phyloP scores from a whole-genome alignment of 2,888 invertebrate genomes.

The Tipula unca region DNA sequence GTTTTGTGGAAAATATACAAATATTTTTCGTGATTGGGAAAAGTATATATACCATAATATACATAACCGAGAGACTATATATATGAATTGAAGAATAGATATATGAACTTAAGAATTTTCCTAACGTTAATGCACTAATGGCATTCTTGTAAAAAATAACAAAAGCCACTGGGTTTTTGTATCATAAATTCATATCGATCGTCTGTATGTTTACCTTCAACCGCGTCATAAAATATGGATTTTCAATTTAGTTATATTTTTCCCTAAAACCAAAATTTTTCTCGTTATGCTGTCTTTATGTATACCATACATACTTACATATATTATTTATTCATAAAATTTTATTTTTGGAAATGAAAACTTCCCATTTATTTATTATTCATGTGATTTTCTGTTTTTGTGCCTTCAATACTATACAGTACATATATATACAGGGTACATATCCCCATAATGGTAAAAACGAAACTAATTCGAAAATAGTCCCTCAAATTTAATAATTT shows the following conservation, averaged over 20 bases:
- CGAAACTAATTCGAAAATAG: not conserved
- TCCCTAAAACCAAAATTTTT: not conserved
- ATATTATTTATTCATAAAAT: not conserved
- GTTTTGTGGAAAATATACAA: not conserved
- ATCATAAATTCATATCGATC: too few species aligned
- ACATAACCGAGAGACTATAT: too few species aligned
- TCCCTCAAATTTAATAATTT: slow-evolving; percentile 14
- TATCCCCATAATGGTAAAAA: not conserved
- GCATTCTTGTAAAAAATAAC: too few species aligned
- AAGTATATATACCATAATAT: not conserved
- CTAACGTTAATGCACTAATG: too few species aligned
- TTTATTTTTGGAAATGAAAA: not conserved
- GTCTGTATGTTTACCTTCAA: not conserved
- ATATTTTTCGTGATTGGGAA: not conserved
- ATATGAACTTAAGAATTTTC: too few species aligned
- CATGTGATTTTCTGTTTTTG: not conserved
- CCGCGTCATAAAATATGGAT: not conserved
- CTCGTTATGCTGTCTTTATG: not conserved
- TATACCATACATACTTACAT: not conserved
- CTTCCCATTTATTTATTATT: not conserved
- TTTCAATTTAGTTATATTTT: not conserved
- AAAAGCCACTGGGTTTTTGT: too few species aligned
- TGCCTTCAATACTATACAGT: not conserved
- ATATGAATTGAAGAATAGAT: too few species aligned
- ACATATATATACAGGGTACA: not conserved